Conservation (phyloP, 2,888 invertebrate species). For the Endotricha flammealis region DNA sequence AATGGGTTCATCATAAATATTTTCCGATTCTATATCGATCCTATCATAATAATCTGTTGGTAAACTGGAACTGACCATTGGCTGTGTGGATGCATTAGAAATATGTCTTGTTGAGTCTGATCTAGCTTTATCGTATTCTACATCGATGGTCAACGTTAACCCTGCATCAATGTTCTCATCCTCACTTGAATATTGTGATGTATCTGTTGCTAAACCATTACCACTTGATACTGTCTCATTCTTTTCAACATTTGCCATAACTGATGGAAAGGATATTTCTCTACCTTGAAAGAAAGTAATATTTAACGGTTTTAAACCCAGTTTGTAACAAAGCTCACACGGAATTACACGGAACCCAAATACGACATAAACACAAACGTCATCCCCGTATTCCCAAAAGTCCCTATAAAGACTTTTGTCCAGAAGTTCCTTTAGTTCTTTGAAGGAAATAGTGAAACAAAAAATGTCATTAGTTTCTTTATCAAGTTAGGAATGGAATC, state of each 20-base stretch:
- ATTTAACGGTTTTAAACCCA: too few relatives aligned
- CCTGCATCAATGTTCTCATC: conserved; percentile 51
- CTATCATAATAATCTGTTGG: conserved; percentile 45
- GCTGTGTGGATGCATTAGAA: conserved; percentile 49
- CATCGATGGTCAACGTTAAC: conserved; percentile 61
- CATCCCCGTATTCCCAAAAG: too few relatives aligned
- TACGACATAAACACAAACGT: too few relatives aligned
- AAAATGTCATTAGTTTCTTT: too few relatives aligned
- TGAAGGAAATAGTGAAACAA: too few relatives aligned
- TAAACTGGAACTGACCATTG: conserved; percentile 36
- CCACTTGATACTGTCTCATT: conserved; percentile 25
- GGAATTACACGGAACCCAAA: too few relatives aligned
- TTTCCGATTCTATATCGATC: conserved; percentile 48
- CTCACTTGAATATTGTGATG: conserved; percentile 56
- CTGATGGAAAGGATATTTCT: conserved; percentile 52
- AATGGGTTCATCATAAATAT: conserved; percentile 34
- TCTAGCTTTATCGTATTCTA: conserved; percentile 43
- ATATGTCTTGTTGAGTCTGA: conserved; percentile 38
- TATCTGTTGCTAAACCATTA: conserved; percentile 35
- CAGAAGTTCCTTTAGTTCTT: too few relatives aligned
- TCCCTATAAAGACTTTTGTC: too few relatives aligned
- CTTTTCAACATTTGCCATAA: conserved; percentile 34
- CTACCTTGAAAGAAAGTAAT: too few relatives aligned
- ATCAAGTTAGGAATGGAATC: too few relatives aligned
- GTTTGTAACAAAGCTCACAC: too few relatives aligned